Evolutionary conservation across 2,113 vertebrate species (phyloP), one percentile per base, ranked within the genome.

Genomic region (Agapornis roseicollis): DNA sequence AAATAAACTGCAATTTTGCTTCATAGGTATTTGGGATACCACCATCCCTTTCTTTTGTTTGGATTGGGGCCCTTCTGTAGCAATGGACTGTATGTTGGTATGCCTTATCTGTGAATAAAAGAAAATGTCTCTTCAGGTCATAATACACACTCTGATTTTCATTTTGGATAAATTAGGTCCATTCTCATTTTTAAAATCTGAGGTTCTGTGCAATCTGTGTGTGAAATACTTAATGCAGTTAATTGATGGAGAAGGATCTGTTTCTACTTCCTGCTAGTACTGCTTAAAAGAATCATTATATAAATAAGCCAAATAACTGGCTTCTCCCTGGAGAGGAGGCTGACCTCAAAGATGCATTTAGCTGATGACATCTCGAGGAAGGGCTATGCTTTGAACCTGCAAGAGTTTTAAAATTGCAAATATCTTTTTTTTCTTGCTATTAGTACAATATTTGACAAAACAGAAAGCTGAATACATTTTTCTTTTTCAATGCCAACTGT

Each of bases 71-170:
- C 49, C 27, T 83, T 86, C 44, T 65, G 27, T 56, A 71, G 69
- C 41, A 63, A 2, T 33, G 27, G 29, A 66, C 35, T 0, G 0
- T 74, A 70, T 12, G 24, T 93, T 0, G 1, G 5, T 28, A 11
- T 55, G 64, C 37, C 31, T 77, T 68, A 25, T 60, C 68, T 85
- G 46, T 80, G 22, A 47, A 13, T 24, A 58, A 58, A 3, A 41
- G 35, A 55, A 70, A 56, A 29, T 52, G 84, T 18, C n/a, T 89
- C 35, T 65, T 73, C 23, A 65, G 55, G 58, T 77, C 33, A 46
- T 80, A 49, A 56, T 52, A 56, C 15, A 42, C 39, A n/a, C 7
- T 49, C 8, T 78, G 11, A 58, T 17, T 41, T 56, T 89, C 81
- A 27, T 66, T 65, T 33, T 42, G 7, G 28, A 49, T 81, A 50